Conservation (phyloP, 2,113 vertebrate species). For the Xerus inauris region DNA sequence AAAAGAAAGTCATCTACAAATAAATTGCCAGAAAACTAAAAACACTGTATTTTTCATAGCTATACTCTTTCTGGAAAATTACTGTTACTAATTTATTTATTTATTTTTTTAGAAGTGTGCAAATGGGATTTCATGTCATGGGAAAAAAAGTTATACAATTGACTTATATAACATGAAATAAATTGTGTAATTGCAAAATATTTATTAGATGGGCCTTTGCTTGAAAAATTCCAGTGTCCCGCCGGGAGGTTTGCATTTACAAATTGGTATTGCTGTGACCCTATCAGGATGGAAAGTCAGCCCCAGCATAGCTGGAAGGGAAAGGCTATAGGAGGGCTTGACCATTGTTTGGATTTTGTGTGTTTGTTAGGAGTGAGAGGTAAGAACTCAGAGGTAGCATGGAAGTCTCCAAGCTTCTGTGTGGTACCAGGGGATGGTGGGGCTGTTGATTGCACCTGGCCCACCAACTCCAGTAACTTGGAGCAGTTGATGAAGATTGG, state of each 20-base stretch:
- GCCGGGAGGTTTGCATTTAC: not conserved
- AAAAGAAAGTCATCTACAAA: not conserved
- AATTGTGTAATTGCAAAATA: not conserved
- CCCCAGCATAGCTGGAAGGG: not conserved
- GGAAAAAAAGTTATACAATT: not conserved
- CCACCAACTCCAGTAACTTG: too few relatives aligned
- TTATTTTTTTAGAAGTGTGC: not conserved
- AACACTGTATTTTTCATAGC: not conserved
- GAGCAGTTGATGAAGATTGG: not conserved
- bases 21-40: slow-evolving; percentile 26
- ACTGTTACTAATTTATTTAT: not conserved
- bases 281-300: not conserved
- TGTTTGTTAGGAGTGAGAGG: not conserved
- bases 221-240: not conserved
- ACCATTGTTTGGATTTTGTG: not conserved
- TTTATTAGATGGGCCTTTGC: not conserved
- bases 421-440: fast-evolving
- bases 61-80: not conserved
- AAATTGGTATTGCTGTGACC: not conserved
- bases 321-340: not conserved
- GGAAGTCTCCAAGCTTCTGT: not conserved
- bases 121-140: not conserved
- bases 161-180: not conserved
- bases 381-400: not conserved
- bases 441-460: not conserved